Conservation (phyloP, 2,888 invertebrate genomes). For the Saturnia pavonia region DNA sequence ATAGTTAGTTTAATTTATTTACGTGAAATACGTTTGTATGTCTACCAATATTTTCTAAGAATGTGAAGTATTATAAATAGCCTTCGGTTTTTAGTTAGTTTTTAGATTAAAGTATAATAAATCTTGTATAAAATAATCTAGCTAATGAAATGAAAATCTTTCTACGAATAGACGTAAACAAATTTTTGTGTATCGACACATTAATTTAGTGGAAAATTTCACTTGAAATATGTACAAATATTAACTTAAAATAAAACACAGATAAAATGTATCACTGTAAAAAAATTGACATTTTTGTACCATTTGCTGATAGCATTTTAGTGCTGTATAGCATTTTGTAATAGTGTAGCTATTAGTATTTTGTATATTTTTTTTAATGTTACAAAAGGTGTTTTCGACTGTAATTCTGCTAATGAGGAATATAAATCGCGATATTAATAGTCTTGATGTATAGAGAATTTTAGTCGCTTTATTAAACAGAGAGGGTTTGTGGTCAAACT, state of each 20-base stretch:
- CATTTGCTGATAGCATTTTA: too few relatives aligned
- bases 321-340: too few relatives aligned
- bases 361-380: too few relatives aligned
- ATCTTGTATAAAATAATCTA: constrained; percentile 20
- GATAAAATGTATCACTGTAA: too few relatives aligned
- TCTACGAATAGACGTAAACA: background rate
- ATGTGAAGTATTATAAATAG: constrained; percentile 19
- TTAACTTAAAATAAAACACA: too few relatives aligned
- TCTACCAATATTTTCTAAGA: constrained; percentile 21
- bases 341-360: too few relatives aligned
- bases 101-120: constrained; percentile 17
- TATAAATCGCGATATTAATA: background rate
- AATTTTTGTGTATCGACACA: background rate
- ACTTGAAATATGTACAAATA: background rate
- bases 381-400: too few relatives aligned
- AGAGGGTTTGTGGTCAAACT: background rate
- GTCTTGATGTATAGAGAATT: background rate
- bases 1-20: background rate
- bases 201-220: background rate
- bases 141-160: constrained; percentile 17
- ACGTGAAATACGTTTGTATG: constrained; percentile 11
- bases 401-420: too few relatives aligned
- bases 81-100: constrained; percentile 13
- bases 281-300: too few relatives aligned
- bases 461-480: background rate